These are phyloP conservation scores for Himalopsyche japonica DNA, from an alignment of 2,888 invertebrate genomes.

Conservation along the genomic window DNA sequence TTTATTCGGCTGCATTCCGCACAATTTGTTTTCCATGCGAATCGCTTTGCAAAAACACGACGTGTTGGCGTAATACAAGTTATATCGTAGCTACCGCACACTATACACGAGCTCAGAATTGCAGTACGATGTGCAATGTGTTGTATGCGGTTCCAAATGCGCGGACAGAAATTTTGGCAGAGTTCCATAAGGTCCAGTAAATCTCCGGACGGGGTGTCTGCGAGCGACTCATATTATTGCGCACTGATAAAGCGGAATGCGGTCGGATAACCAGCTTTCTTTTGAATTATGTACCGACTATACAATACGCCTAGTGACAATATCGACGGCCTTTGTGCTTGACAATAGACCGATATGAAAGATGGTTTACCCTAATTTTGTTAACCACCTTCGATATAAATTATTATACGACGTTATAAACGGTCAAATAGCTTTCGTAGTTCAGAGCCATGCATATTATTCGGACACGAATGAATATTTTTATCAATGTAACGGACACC, in stretches of 20 bases:
- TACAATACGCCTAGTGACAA: background rate
- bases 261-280: background rate
- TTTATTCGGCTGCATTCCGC: too few species aligned
- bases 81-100: background rate
- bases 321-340: background rate
- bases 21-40: too few species aligned
- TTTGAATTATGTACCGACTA: background rate
- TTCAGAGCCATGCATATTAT: background rate
- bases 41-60: too few species aligned
- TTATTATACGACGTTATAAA: background rate
- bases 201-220: background rate
- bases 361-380: background rate
- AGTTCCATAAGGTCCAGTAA: background rate
- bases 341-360: background rate
- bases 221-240: background rate
- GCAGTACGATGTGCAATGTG: background rate
- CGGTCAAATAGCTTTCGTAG: background rate
- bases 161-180: background rate
- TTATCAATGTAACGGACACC: too few species aligned
- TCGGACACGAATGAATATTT: too few species aligned
- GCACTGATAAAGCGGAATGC: background rate
- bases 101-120: background rate
- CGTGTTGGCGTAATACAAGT: background rate
- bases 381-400: background rate
- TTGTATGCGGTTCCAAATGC: background rate